Evolutionary conservation across 2,888 invertebrate species (phyloP), one percentile per base, ranked within the genome.

Genomic region (Elmis aenea): DNA sequence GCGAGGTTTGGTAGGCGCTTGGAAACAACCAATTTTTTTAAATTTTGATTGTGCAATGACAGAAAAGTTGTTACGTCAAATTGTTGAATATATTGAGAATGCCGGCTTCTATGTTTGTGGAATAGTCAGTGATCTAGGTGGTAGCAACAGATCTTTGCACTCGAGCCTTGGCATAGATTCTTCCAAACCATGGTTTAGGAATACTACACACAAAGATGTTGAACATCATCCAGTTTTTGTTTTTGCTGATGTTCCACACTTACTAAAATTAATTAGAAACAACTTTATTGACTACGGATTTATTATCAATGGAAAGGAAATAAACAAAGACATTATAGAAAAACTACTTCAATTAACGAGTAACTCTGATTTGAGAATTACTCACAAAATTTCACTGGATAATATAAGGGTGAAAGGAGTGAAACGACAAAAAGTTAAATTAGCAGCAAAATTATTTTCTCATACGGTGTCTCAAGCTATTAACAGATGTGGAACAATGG

Each of bases 21-120:
- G 46, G 46, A 50, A 50, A 34, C 46, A 46, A 23, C 45, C 44
- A n/a, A 38, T 52, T 24, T 52, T 46, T 38, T 52, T 36, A 34
- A 28, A 48, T 26, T 54, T 41, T 38, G 49, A 54, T 13, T 42
- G 45, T 27, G 41, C 32, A 16, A 36, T 54, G 24, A 46, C 33
- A 3, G 51, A 50, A 36, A 24, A 38, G 10, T 33, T 23, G 23
- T 27, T 48, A 21, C 39, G 46, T 37, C 23, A 44, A 30, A 41
- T 50, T n/a, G 43, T 50, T 13, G 32, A 27, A 16, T 38, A 14
- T 36, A 33, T 38, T 1, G 50, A 52, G 39, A 27, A 36, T 26
- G 14, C 13, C 13, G 38, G 34, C 12, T 38, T 38, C 27, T 28
- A 24, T 23, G 33, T 38, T 13, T 32, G 32, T 5, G 33, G 36